Conservation (phyloP, 2,888 invertebrate genomes). For the Arge pagana region DNA sequence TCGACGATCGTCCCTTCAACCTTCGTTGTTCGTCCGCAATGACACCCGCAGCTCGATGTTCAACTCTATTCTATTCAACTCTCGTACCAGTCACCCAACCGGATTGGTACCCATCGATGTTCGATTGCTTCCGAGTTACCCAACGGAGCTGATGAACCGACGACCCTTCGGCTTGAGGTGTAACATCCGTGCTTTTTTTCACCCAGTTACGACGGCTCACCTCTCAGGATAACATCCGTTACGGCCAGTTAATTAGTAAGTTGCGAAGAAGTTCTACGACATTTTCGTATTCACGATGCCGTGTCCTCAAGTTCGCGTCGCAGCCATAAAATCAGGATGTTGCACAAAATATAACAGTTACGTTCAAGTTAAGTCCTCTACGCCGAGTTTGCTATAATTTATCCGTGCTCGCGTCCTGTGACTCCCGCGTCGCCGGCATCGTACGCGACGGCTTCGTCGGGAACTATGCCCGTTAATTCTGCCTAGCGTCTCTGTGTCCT, state of each 20-base stretch:
- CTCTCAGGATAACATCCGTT: conserved; percentile 5
- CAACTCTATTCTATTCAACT: no score
- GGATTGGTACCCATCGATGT: no score
- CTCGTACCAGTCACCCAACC: no score
- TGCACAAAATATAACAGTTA: conserved; percentile 56
- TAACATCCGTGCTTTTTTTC: no score
- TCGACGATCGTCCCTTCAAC: no score
- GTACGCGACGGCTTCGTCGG: conserved; percentile 54
- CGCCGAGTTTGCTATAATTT: conserved; percentile 19
- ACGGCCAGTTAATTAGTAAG: conserved; percentile 21
- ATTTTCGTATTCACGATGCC: conserved; percentile 20
- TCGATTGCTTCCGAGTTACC: no score
- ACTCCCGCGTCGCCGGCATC: conserved; percentile 17
- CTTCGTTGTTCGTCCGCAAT: no score
- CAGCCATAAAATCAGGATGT: conserved; percentile 58
- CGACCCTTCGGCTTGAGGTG: no score
- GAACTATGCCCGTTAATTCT: conserved; percentile 59
- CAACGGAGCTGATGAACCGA: no score
- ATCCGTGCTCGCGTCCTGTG: conserved; percentile 19
- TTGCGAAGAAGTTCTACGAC: conserved; percentile 16
- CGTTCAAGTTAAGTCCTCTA: conserved; percentile 34
- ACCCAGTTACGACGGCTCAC: neutral
- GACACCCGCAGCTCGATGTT: no score
- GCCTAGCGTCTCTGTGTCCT: conserved; percentile 35
- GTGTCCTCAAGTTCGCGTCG: conserved; percentile 19